Percentiles rank a stretch among this genome's conserved stretches.
phyloP scores from a whole-genome alignment of 2,113 vertebrate species.

The Nesoenas mayeri region DNA sequence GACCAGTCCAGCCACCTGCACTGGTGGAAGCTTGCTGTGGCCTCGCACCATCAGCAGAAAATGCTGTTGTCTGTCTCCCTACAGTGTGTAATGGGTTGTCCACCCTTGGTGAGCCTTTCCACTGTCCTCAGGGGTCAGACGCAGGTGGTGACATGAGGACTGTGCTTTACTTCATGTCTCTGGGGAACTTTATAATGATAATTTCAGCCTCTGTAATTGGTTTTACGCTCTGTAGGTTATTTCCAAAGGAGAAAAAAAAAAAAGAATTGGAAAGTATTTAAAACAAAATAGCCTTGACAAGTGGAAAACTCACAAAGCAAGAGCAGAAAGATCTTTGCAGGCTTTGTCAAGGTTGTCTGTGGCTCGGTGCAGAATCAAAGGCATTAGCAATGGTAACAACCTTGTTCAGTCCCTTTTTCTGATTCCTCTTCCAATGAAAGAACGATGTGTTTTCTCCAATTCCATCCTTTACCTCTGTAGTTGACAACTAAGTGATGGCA shows the following conservation, averaged over 20 bases:
- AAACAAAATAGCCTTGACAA: background rate
- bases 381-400: background rate
- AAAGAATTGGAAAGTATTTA: background rate
- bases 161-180: accelerated
- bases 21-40: background rate
- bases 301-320: background rate
- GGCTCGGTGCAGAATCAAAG: background rate
- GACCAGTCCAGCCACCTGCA: background rate
- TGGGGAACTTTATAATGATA: background rate
- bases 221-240: background rate
- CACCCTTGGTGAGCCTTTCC: background rate
- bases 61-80: background rate
- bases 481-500: background rate
- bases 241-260: background rate
- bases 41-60: background rate
- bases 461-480: background rate
- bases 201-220: background rate
- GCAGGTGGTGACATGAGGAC: background rate
- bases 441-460: background rate
- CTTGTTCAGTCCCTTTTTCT: background rate
- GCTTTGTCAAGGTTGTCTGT: background rate
- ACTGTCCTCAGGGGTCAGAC: background rate
- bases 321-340: background rate
- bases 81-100: background rate
- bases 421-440: background rate